Evolutionary conservation across 2,113 vertebrate genomes (phyloP), one percentile per base, ranked within the genome.

Genomic region (Triplophysa rosa): DNA sequence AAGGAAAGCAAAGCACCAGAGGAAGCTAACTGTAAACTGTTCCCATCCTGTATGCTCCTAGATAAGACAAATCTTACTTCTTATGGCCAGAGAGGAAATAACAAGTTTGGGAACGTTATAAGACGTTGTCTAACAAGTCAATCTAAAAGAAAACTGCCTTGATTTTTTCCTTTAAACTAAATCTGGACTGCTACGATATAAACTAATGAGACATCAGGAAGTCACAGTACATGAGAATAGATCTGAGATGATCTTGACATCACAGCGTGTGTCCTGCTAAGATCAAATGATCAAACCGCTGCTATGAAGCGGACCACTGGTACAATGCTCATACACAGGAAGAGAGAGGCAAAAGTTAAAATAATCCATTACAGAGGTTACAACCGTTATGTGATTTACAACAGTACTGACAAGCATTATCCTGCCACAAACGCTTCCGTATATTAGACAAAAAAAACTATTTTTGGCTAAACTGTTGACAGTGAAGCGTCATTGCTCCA

Each of bases 21-120:
- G 86, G 87, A 88, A 87, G 83, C 71, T 3, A 65, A 68, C 29
- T 84, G 83, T 87, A 80, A 87, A 88, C 82, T 58, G 61, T 82
- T 63, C 73, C 84, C 81, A 87, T 89, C 88, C 87, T 86, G 86
- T 72, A 71, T 80, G 82, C 82, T 79, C 61, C 54, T 17, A 86
- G 89, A 90, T 89, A 87, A 84, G 54, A 7, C 63, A 76, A 70
- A 71, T 83, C 77, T 70, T 77, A 79, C 70, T 70, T 66, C 68
- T 74, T 73, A 64, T 24, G 85, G 78, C 80, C 72, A 47, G 12
- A 78, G 65, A 87, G 84, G 80, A 90, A 88, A 82, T 82, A 84
- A 86, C 85, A 88, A 82, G 72, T 61, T 77, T 33, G n/a, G 61
- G 45, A 79, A 67, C 19, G 23, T 71, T 42, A 71, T 17, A 33